Conservation (phyloP, 2,797 vertebrate genomes). For the Danionella dracula region DNA sequence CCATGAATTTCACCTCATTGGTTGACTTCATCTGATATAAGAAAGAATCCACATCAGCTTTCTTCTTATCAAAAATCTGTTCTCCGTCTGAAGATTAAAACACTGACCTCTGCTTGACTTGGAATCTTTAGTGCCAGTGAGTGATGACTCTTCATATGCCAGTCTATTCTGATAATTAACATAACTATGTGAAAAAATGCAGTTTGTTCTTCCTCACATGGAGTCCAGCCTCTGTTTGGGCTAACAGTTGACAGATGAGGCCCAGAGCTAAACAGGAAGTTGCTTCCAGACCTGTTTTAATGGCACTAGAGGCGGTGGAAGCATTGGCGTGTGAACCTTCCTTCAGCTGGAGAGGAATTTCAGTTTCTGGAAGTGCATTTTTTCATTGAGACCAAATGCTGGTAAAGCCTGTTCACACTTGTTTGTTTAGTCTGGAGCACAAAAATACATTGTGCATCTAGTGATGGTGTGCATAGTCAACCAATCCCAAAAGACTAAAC, state of each 20-base stretch:
- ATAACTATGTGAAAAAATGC: constrained; percentile 13
- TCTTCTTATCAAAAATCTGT: constrained; percentile 34
- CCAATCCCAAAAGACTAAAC: too few species aligned
- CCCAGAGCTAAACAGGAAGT: constrained; percentile 6
- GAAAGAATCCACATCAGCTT: constrained; percentile 18
- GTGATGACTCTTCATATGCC: background rate
- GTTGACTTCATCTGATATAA: constrained; percentile 14
- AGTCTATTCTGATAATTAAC: background rate
- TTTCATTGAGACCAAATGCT: background rate
- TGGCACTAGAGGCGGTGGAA: background rate
- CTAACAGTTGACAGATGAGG: background rate
- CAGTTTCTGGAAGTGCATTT: background rate
- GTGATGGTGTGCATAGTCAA: background rate
- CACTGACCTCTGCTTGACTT: constrained; percentile 17
- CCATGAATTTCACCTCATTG: background rate
- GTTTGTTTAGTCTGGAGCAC: background rate
- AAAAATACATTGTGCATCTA: background rate
- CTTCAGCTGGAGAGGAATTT: background rate
- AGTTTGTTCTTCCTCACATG: constrained; percentile 3
- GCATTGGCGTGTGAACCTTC: background rate
- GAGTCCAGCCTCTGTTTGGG: background rate
- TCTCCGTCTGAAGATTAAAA: constrained; percentile 24
- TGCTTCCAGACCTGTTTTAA: constrained; percentile 25
- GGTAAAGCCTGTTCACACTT: background rate
- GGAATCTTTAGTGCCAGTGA: background rate